Base-by-base conservation (phyloP, 2,797 vertebrate genomes). In the Centroberyx gerrardi region DNA sequence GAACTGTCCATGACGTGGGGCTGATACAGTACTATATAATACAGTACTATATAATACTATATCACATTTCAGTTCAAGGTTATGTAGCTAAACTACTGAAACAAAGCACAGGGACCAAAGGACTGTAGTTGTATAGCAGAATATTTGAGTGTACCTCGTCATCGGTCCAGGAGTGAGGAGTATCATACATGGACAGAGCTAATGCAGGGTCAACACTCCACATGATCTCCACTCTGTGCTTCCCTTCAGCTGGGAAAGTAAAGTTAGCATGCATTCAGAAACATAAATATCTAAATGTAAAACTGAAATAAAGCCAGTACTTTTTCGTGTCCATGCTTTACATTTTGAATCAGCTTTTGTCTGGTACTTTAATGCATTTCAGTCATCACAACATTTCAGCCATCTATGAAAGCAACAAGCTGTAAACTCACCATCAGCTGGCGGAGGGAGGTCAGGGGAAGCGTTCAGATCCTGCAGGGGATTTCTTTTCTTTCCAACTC, bases 191-290 rank as follows among this genome's bases (percentile, higher is more conserved):
- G 46, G 97, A 96, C 83, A 97, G 90, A 48, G 95, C 93, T 64
- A 96, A 94, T 29, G 93, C 97, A 0, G 97, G 98, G 87, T 99
- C 98, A 53, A 98, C 28, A 91, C 96, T 99, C 98, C 97, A 99
- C 64, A 92, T 95, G n/a, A 95, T 88, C 62, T 96, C 96, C 94
- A 93, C 78, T 6, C 27, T 54, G 9, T 7, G n/a, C 36, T 52
- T 82, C 73, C 33, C 60, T 3, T 74, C 77, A 7, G 22, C 88
- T 90, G 65, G 22, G 49, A 74, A 33, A 64, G 10, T 9, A 72
- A 2, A 74, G 8, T 22, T 10, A 4, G 1, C 8, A 36, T 2
- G 9, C 29, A 38, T 38, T 38, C 8, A 4, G 1, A 8, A 7
- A 36, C 33, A 38, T 7, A 38, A 38, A 5, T 38, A 36, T 36